These are phyloP conservation scores for Ictalurus furcatus DNA, from an alignment of 2,113 vertebrate species.

Conservation along the genomic window DNA sequence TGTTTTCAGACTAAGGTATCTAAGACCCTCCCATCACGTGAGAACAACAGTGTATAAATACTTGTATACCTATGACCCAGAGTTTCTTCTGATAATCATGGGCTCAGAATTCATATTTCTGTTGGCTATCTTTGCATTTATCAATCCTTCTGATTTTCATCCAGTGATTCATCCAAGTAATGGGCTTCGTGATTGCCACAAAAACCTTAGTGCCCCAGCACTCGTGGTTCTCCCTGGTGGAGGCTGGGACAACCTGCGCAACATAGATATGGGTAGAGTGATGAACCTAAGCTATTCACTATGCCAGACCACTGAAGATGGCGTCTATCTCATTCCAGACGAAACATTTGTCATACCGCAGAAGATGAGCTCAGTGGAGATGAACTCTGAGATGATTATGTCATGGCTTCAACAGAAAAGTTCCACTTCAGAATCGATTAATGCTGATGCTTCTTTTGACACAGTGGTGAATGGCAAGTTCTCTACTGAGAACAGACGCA, in stretches of 20 bases:
- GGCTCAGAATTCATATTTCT: slow-evolving; percentile 45
- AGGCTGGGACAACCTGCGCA: slow-evolving; percentile 92
- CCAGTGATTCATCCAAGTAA: slow-evolving; percentile 54
- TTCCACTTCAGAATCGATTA: slow-evolving; percentile 77
- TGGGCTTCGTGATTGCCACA: slow-evolving; percentile 72
- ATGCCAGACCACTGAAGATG: slow-evolving; percentile 87
- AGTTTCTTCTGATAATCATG: slow-evolving; percentile 37
- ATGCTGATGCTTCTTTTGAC: slow-evolving; percentile 75
- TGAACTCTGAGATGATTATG: slow-evolving; percentile 83
- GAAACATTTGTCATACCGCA: slow-evolving; percentile 82
- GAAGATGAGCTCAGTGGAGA: slow-evolving; percentile 83
- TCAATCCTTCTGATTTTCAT: slow-evolving; percentile 47
- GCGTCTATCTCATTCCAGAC: slow-evolving; percentile 85
- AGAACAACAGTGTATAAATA: neutral
- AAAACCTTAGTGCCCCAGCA: slow-evolving; percentile 64
- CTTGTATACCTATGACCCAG: neutral
- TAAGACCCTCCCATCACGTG: neutral
- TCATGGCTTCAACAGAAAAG: slow-evolving; percentile 84
- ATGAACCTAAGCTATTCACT: slow-evolving; percentile 78
- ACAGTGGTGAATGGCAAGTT: slow-evolving; percentile 80
- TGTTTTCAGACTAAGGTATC: neutral
- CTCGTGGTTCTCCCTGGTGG: slow-evolving; percentile 88
- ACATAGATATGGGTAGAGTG: slow-evolving; percentile 85
- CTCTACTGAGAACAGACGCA: slow-evolving; percentile 75
- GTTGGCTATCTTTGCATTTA: slow-evolving; percentile 50